Evolutionary conservation across 2,888 invertebrate species (phyloP).

Genomic region (Hydrotaea diabolus): DNA sequence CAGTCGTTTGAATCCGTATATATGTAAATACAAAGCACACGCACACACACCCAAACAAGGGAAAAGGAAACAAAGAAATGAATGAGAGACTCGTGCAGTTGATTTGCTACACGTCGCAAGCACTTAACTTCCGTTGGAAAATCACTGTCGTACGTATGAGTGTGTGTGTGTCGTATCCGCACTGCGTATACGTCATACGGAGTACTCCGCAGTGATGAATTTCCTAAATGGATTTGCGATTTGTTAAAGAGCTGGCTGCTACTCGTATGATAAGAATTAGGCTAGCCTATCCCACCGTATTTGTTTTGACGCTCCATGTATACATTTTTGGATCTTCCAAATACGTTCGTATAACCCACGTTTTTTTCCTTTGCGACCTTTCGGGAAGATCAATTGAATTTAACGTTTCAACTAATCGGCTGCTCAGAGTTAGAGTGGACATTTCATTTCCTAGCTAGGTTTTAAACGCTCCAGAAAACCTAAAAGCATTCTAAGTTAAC

Average conservation of each 20-base stretch:
- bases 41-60: not conserved
- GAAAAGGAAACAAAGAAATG: not conserved
- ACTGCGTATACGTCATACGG: conserved; percentile 38
- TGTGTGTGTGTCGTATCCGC: conserved; percentile 2
- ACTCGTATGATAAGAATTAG: no score
- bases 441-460: no score
- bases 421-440: no score
- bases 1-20: conserved; percentile 31
- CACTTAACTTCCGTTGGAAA: conserved; percentile 53
- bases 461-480: no score
- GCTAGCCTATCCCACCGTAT: no score
- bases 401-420: no score
- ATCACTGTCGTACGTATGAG: not conserved
- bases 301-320: no score
- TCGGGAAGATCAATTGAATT: no score
- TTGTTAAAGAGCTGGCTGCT: not conserved
- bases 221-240: conserved; percentile 46
- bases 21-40: not conserved
- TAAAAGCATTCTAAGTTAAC: no score
- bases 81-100: conserved; percentile 40
- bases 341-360: no score
- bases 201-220: conserved; percentile 1
- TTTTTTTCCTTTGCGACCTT: no score
- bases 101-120: conserved; percentile 53
- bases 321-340: no score